A percentile compares a stretch with the other conserved stretches of the same genome.
These are phyloP conservation scores for Pangasianodon hypophthalmus DNA, from an alignment of 2,113 vertebrate species.

Conservation along the genomic window DNA sequence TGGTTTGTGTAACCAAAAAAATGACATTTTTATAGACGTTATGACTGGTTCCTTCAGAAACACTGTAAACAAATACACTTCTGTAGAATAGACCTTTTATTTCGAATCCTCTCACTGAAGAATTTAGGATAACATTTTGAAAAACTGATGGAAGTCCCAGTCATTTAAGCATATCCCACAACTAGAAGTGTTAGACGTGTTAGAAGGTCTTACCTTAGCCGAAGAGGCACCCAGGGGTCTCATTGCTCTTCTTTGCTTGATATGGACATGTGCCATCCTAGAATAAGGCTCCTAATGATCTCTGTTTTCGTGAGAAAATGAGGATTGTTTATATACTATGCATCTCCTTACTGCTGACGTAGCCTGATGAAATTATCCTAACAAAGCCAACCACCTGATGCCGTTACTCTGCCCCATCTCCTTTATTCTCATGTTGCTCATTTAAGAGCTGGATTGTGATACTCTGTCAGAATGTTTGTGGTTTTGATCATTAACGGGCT, in stretches of 20 bases:
- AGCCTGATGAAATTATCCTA: background rate
- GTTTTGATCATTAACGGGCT: slow-evolving; percentile 36
- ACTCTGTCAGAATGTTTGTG: slow-evolving; percentile 11
- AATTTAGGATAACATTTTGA: background rate
- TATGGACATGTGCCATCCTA: slow-evolving; percentile 1
- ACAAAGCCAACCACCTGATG: background rate
- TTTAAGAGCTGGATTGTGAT: slow-evolving; percentile 31
- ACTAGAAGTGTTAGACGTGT: background rate
- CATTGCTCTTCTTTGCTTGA: slow-evolving; percentile 19
- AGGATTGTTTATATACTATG: background rate
- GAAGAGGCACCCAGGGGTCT: background rate
- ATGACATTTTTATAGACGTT: background rate
- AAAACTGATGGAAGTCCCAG: background rate
- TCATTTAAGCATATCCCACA: background rate
- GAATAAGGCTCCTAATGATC: background rate
- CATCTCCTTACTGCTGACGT: background rate
- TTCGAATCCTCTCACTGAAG: background rate
- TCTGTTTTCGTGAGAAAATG: background rate
- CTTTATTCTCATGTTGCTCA: slow-evolving; percentile 40
- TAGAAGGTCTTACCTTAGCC: slow-evolving; percentile 1
- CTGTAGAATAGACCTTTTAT: background rate
- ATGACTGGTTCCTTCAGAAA: background rate
- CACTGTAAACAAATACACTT: background rate
- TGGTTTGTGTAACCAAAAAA: background rate
- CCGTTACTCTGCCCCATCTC: background rate